Evolutionary conservation across 2,113 vertebrate species (phyloP).

Genomic region (Motacilla alba): DNA sequence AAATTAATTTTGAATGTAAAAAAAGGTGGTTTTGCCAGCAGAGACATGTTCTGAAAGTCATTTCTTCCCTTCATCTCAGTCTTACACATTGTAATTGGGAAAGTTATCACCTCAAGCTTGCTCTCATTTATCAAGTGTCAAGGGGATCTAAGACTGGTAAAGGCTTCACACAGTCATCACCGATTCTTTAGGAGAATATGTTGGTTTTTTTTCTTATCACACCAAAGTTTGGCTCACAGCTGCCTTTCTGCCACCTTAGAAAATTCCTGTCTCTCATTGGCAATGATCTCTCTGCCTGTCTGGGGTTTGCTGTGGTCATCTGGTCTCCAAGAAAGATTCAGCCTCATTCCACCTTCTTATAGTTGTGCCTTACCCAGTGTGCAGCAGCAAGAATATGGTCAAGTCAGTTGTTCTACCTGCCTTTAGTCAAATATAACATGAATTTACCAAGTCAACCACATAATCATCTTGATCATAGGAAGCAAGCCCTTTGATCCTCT

Average conservation of each 20-base stretch:
- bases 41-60: not conserved
- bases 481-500: not conserved
- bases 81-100: not conserved
- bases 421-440: not conserved
- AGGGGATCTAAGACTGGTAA: not conserved
- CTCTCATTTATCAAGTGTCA: not conserved
- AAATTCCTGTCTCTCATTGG: not conserved
- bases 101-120: not conserved
- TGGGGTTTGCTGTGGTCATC: not conserved
- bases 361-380: not conserved
- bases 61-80: not conserved
- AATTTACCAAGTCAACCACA: not conserved
- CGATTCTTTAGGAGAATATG: not conserved
- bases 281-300: not conserved
- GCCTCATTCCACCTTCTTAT: not conserved
- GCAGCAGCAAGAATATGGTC: not conserved
- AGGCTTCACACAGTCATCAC: not conserved
- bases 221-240: not conserved
- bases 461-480: not conserved
- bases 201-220: not conserved
- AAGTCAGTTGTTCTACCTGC: not conserved
- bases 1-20: not conserved
- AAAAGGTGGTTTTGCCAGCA: not conserved
- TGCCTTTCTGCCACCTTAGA: not conserved
- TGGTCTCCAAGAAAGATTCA: not conserved